Evolutionary conservation across 2,113 vertebrate genomes (phyloP).

Genomic region (Alectura lathami): DNA sequence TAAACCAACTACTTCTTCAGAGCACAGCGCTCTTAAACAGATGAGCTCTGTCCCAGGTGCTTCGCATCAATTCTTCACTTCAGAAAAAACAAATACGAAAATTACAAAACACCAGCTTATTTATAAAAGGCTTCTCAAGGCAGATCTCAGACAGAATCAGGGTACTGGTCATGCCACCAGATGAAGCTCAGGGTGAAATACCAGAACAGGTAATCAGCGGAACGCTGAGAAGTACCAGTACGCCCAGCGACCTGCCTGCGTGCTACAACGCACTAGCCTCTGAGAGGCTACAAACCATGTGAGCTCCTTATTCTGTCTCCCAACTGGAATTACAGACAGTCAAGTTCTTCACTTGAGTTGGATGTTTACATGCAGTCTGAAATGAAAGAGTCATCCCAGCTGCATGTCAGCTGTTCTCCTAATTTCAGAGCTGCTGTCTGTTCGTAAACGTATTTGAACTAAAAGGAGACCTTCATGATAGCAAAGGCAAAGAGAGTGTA

Average conservation of each 20-base stretch:
- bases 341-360: neutral
- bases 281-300: neutral
- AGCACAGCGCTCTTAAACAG: neutral
- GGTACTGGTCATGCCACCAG: neutral
- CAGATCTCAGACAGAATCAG: neutral
- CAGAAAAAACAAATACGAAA: neutral
- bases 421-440: neutral
- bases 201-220: neutral
- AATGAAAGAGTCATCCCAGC: neutral
- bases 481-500: neutral
- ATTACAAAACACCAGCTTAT: neutral
- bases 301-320: neutral
- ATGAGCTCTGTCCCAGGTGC: neutral
- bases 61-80: neutral
- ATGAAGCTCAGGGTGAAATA: neutral
- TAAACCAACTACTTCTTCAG: neutral
- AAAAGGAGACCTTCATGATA: neutral
- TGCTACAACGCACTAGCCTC: neutral
- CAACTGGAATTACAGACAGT: neutral
- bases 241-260: neutral
- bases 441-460: neutral
- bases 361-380: neutral
- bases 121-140: neutral
- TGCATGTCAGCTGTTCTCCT: neutral
- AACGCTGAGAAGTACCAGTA: neutral